Conservation (phyloP, 1,140 invertebrate genomes). For the Bombus balteatus region DNA sequence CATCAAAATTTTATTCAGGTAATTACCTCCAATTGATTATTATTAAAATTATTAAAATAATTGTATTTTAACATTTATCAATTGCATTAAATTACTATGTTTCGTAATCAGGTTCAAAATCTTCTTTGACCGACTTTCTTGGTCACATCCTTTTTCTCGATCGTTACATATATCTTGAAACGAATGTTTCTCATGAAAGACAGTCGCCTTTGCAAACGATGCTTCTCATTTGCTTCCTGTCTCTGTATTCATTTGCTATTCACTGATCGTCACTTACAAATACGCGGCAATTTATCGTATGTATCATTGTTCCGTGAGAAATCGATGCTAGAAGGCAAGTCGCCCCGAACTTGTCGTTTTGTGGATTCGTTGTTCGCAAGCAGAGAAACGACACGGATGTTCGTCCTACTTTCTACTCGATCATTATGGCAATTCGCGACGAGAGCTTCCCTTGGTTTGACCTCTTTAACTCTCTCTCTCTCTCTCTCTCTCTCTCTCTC, state of each 20-base stretch:
- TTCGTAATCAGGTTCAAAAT: neutral
- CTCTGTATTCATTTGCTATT: neutral
- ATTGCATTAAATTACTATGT: neutral
- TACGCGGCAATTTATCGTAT: neutral
- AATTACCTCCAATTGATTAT: too few species aligned
- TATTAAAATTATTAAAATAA: too few species aligned
- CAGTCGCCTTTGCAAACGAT: neutral
- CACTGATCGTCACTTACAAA: neutral
- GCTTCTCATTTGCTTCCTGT: neutral
- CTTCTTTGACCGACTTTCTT: neutral
- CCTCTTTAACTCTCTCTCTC: neutral
- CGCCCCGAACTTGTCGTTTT: neutral
- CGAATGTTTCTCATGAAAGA: neutral
- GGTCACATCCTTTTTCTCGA: neutral
- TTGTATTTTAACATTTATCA: too few species aligned
- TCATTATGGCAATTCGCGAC: neutral
- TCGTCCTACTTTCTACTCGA: constrained; percentile 7
- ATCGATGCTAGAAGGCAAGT: neutral
- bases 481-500: too few species aligned
- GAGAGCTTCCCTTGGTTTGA: neutral
- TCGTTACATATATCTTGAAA: neutral
- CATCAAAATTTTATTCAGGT: too few species aligned
- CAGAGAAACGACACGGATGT: neutral
- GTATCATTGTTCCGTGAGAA: neutral
- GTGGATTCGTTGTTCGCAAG: neutral